Base-by-base conservation (phyloP, 2,797 vertebrate species). In the Acipenser ruthenus region DNA sequence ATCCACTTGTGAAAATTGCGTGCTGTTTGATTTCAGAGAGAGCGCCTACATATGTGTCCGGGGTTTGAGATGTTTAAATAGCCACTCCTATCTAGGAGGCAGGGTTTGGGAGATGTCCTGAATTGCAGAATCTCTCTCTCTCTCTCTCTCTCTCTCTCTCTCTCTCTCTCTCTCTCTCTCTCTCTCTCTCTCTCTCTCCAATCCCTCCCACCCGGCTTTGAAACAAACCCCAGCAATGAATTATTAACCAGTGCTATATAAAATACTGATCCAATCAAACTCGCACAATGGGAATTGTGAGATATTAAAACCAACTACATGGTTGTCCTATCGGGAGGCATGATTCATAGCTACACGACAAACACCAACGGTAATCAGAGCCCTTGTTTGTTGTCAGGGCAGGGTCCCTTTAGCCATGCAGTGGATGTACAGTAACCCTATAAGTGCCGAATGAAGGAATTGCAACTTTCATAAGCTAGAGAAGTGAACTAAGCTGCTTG, bases 91-190 rank as follows among this genome's bases (percentile, higher is more conserved):
- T 77, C 3, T 65, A 23, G 74, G 70, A 63, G 77, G 72, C 77
- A 79, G 77, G 82, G 74, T 71, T 74, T 73, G 70, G 49, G 70
- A 63, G 11, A 58, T 69, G 52, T 77, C 64, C 74, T 66, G 73
- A 71, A 70, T 72, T 12, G 78, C 73, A 65, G 71, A 74, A 79
- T 77, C 83, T 80, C 85, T 85, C 72, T 85, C 81, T 76, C 79
- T 77, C 72, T 76, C 37, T 50, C 50, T 64, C 23, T 37, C 23
- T 37, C 23, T 37, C 23, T 37, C 23, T 37, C 23, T 37, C 23
- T 37, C 23, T 37, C 23, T 37, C 23, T 37, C 23, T 37, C 23
- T 37, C 23, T 37, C 23, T 37, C 23, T 37, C 23, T 37, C 23
- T 37, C 23, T 37, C 23, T 37, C 23, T 37, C 23, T 37, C 23